These are phyloP conservation scores for Ptilodon capucinus DNA, from an alignment of 2,888 invertebrate species.

Conservation along the genomic window DNA sequence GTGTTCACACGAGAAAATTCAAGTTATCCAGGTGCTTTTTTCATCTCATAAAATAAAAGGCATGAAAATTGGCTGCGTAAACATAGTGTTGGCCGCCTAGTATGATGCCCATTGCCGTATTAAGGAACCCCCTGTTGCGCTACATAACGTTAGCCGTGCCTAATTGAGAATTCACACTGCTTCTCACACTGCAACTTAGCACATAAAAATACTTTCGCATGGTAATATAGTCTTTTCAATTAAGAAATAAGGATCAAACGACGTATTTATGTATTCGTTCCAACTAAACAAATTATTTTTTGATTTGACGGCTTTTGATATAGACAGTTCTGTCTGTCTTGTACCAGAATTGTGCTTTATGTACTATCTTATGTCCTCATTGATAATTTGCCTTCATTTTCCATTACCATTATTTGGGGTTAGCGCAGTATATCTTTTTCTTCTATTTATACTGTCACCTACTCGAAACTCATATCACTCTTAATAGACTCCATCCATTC, in stretches of 20 bases:
- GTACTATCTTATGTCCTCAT: neutral
- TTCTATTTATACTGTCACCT: too few species aligned
- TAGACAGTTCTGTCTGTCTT: neutral
- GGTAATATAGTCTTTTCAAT: neutral
- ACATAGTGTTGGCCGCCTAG: conserved; percentile 19
- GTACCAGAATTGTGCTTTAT: neutral
- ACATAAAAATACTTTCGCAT: conserved; percentile 2
- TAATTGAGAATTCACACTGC: neutral
- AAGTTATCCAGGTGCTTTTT: conserved; percentile 25
- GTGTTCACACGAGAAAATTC: conserved; percentile 24
- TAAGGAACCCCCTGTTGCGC: conserved; percentile 14
- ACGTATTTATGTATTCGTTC: neutral
- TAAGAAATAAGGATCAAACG: neutral
- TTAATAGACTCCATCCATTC: too few species aligned
- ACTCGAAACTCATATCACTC: too few species aligned
- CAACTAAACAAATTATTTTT: neutral
- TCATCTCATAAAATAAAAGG: conserved; percentile 33
- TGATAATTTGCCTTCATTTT: too few species aligned
- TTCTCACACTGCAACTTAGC: conserved; percentile 1
- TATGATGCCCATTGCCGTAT: conserved; percentile 14
- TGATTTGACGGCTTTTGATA: neutral
- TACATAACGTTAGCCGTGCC: neutral
- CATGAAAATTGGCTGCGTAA: conserved; percentile 33
- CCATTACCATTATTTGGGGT: too few species aligned
- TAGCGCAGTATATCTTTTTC: too few species aligned